phyloP scores from a whole-genome alignment of 2,888 invertebrate species.

The Bimastos eiseni region DNA sequence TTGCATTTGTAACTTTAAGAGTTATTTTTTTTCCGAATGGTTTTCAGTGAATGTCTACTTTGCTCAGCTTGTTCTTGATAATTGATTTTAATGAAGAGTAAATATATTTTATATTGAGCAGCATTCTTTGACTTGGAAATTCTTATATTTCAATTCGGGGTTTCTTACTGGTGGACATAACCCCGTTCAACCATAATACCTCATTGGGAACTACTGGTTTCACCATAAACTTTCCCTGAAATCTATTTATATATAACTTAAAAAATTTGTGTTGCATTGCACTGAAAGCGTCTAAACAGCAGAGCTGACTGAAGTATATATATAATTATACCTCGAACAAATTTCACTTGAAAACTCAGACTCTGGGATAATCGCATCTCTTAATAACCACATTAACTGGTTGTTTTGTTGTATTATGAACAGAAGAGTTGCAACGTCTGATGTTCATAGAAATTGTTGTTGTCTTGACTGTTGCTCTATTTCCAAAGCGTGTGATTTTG shows the following conservation, averaged over 20 bases:
- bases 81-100: neutral
- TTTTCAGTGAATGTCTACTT: neutral
- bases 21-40: neutral
- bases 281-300: neutral
- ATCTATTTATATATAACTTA: neutral
- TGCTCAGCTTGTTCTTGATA: neutral
- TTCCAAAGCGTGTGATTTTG: neutral
- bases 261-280: neutral
- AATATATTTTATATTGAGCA: neutral
- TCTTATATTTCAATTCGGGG: neutral
- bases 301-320: neutral
- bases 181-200: neutral
- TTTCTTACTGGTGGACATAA: neutral
- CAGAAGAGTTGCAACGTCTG: neutral
- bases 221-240: too few relatives aligned
- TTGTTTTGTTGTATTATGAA: neutral
- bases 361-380: neutral
- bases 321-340: neutral
- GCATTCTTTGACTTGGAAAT: neutral
- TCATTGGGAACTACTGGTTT: neutral
- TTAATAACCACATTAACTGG: neutral
- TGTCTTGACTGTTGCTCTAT: neutral
- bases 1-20: neutral
- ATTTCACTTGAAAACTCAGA: neutral
- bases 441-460: neutral